Base-by-base conservation (phyloP, 2,888 invertebrate species). In the Cyrtodaria siliqua region DNA sequence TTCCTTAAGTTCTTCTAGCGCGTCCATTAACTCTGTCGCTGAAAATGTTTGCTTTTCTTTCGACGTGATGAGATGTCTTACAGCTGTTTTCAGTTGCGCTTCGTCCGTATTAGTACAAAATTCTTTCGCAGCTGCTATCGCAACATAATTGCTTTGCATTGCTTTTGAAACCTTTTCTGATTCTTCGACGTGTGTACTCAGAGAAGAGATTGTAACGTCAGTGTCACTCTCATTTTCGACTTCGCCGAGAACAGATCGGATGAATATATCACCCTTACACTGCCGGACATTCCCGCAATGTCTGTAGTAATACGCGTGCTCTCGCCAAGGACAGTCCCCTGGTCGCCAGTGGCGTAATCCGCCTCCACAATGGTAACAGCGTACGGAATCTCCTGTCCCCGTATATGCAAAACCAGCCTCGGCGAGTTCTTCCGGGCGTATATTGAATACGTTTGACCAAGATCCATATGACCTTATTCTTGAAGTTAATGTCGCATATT, bases 391-490 rank as follows among this genome's bases (percentile, higher is more conserved):
- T 24, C 23, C 52, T 0, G 26, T 49, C 14, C 62, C 62, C 2
- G 62, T 62, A 24, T 62, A 62, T 8, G 40, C 50, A 26, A 62
- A 62, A 1, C 62, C 62, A 50, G 62, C 62, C 42, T 62, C 62
- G 6, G 62, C 62, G 14, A 62, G 24, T 9, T 23, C 27, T 2
- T 38, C 8, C 2, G 52, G 33, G 20, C 38, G 20, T 24, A 29
- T 50, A 8, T 9, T 2, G 18, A 24, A 24, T n/a, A 40, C 26
- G 14, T 26, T 18, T 1, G 62, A 27, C 50, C 52, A 62, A 6
- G 44, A 40, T 26, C 52, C 24, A 26, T 52, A 62, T n/a, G 40
- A n/a, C 0, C 52, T 26, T 24, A 62, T 12, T 20, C 62, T 33
- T 33, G 29, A 12, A 12, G 9, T 16, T 4, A 52, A 18, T 2